Evolutionary conservation across 2,888 invertebrate species (phyloP), one percentile per base, ranked within the genome.

Genomic region (Pheosia tremula): DNA sequence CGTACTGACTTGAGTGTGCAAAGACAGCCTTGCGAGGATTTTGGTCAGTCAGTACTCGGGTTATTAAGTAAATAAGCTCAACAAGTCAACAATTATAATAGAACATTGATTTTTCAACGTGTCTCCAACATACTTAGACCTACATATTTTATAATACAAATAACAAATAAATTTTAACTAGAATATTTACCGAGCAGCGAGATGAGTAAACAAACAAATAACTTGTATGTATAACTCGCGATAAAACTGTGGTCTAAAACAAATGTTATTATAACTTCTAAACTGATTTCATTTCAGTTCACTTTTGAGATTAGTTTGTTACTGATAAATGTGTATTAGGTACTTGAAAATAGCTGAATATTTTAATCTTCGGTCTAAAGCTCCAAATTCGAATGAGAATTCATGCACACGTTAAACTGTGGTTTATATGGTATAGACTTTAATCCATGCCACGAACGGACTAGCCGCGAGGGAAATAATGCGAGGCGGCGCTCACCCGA

Each of bases 301-400:
- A n/a, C 47, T 47, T 43, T 47, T 47, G 47, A 47, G 47, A 47
- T 47, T 47, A 47, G 47, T 47, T 47, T 47, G n/a, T 47, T 47
- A 11, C n/a, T 47, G 47, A 47, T 43, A 43, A 43, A 41, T 10
- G 45, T 10, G 45, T 45, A 9, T 45, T 5, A 41, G 41, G 45
- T 45, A 45, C 45, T 4, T 45, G 8, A 1, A 45, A 47, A n/a
- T 4, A n/a, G n/a, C 11, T 11, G 3, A 5, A 47, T 47, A 47
- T 47, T 47, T 5, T 43, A 1, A 8, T 43, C 2, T 43, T 43
- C 10, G 43, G 43, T 43, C 4, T 43, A 8, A 43, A 43, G 4
- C 45, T 45, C 41, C 41, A 41, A 41, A 41, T 7, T 2, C 6
- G 5, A n/a, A n/a, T n/a, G 41, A 5, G 7, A 8, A 41, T 8